A percentile compares a stretch with the other conserved stretches of the same genome.
phyloP scores from a whole-genome alignment of 2,113 vertebrate genomes.

The Meriones unguiculatus region DNA sequence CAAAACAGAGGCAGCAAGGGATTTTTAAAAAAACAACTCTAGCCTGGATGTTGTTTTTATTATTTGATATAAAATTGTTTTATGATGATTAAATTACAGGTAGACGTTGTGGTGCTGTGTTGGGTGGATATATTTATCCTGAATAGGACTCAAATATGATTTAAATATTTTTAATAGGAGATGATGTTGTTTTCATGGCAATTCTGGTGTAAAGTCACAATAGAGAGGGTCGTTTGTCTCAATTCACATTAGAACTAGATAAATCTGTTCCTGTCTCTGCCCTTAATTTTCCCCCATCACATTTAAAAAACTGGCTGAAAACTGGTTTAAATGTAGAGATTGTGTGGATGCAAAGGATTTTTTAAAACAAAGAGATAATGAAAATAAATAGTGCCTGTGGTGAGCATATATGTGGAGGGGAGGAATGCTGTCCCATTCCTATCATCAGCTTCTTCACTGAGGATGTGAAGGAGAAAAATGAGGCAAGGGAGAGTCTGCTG shows the following conservation, averaged over 20 bases:
- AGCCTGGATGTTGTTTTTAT: constrained; percentile 38
- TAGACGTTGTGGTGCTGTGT: constrained; percentile 28
- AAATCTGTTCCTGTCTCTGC: not conserved
- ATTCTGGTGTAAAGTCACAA: not conserved
- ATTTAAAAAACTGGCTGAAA: constrained; percentile 4
- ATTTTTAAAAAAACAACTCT: not conserved
- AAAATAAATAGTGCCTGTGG: not conserved
- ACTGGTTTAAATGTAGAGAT: not conserved
- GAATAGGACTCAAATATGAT: not conserved
- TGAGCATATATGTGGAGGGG: not conserved
- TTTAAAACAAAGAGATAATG: not conserved
- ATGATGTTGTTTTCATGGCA: not conserved
- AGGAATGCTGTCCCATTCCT: not conserved
- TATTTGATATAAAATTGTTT: constrained; percentile 18
- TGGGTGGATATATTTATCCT: constrained; percentile 27
- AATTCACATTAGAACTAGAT: not conserved
- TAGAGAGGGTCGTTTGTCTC: not conserved
- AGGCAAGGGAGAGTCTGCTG: not conserved
- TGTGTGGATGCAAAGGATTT: not conserved
- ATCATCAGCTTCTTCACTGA: not conserved
- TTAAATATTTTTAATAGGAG: constrained; percentile 28
- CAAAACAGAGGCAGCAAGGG: not conserved
- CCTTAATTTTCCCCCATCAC: not conserved
- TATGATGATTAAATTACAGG: constrained; percentile 48
- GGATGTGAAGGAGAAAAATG: not conserved